These are phyloP conservation scores for Sisyra terminalis DNA, from an alignment of 2,888 invertebrate genomes.

Conservation along the genomic window DNA sequence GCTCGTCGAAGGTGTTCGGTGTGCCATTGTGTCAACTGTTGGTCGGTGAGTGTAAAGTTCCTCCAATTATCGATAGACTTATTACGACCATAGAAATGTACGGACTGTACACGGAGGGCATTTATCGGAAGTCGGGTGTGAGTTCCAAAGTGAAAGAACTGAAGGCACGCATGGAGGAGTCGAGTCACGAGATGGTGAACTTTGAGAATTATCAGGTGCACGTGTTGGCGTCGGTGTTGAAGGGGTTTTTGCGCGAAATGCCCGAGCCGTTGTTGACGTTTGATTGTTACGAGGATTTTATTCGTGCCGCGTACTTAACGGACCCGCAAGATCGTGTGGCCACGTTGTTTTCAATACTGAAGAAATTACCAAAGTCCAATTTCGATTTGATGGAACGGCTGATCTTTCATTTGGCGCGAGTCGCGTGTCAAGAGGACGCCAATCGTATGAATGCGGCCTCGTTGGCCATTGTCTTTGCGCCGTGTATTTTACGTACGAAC, in stretches of 20 bases:
- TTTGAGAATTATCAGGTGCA: constrained; percentile 75
- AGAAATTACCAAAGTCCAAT: constrained; percentile 77
- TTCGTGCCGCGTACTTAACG: constrained; percentile 71
- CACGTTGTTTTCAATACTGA: constrained; percentile 71
- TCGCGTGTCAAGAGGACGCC: constrained; percentile 69
- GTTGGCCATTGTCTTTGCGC: constrained; percentile 86
- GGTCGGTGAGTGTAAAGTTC: constrained; percentile 63
- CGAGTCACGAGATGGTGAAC: constrained; percentile 49
- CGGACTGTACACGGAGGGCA: constrained; percentile 81
- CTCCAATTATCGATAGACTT: constrained; percentile 73
- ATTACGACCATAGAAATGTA: constrained; percentile 82
- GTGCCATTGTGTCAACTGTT: constrained; percentile 59
- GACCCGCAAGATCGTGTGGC: constrained; percentile 69
- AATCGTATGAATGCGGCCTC: constrained; percentile 88
- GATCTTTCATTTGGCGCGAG: constrained; percentile 82
- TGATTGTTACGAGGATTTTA: constrained; percentile 88
- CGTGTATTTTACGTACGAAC: constrained; percentile 80
- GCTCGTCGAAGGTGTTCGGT: constrained; percentile 58
- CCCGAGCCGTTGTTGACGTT: constrained; percentile 85
- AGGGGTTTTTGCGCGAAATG: constrained; percentile 80
- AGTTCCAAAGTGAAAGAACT: constrained; percentile 69
- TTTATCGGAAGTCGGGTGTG: constrained; percentile 84
- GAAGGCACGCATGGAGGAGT: constrained; percentile 56
- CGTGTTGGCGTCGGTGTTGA: constrained; percentile 77
- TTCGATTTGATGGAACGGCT: constrained; percentile 82